Evolutionary conservation across 2,797 vertebrate genomes (phyloP), one percentile per base, ranked within the genome.

Genomic region (Arrhamphus sclerolepis): DNA sequence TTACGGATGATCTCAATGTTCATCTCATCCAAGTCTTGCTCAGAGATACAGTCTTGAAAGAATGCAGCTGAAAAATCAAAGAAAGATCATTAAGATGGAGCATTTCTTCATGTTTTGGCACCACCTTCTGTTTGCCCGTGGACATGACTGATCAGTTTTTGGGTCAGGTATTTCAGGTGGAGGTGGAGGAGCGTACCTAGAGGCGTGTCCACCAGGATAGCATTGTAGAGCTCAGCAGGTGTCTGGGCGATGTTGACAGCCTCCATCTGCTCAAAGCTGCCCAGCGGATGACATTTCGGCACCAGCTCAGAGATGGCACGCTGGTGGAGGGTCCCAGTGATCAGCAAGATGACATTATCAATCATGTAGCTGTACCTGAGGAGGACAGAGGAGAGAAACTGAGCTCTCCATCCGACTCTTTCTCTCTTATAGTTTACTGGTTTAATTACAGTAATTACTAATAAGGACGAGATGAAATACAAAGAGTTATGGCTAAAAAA

Each of bases 261-360:
- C 89, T 99, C 98, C 98, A 99, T 99, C 91, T 99, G 98, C 89
- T 99, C 98, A 0, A 99, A 99, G 89, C 97, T 99, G 76, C 98
- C 98, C 62, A 99, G 91, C 0, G 98, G 98, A 73, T 99, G 98
- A 80, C 98, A 99, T 82, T 99, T 99, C 29, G 98, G 97, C 68
- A 99, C 98, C 62, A 99, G 92, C 76, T 99, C 98, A 0, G 97
- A 95, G 52, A 99, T 99, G 3, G 97, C 95, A 11, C 98, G 93
- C 86, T 99, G 98, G 86, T 99, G 98, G 78, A 99, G 91, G 0
- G 98, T 99, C 29, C 98, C 98, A 0, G 98, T 99, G 89, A 99
- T 99, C 66, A 99, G 93, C 75, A 99, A 93, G 88, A 99, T 99
- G 78, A 99, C 97, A 0, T 99, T 99, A 86, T 99, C 98, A 0